A percentile compares a stretch with the other conserved stretches of the same genome.
These are phyloP conservation scores for Caenorhabditis afra DNA, from an alignment of 2,888 invertebrate species.

Conservation along the genomic window DNA sequence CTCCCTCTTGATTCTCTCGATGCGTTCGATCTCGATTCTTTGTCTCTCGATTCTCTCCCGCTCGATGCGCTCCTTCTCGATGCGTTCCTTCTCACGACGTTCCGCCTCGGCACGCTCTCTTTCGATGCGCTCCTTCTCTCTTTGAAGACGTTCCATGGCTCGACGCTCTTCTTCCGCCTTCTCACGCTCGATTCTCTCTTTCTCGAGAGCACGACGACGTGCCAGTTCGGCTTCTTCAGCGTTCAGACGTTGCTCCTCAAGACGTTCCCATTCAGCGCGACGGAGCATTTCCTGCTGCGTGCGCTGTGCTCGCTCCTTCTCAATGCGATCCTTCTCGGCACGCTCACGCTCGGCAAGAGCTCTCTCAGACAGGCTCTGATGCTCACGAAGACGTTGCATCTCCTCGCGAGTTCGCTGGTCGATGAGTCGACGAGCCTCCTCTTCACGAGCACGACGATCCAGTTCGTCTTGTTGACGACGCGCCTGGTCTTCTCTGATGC, in stretches of 20 bases:
- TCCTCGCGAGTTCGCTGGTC: slow-evolving; percentile 76
- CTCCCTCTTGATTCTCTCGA: slow-evolving; percentile 78
- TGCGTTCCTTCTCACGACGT: slow-evolving; percentile 68
- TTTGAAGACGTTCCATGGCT: slow-evolving; percentile 61
- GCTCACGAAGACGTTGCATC: slow-evolving; percentile 72
- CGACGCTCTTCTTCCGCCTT: slow-evolving; percentile 58
- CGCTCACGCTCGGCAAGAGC: slow-evolving; percentile 73
- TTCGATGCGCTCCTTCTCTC: slow-evolving; percentile 70
- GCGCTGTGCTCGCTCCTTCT: slow-evolving; percentile 58
- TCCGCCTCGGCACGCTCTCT: slow-evolving; percentile 74
- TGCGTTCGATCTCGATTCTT: slow-evolving; percentile 76
- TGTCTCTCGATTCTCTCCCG: slow-evolving; percentile 69
- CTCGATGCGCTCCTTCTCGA: slow-evolving; percentile 70
- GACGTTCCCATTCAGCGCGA: slow-evolving; percentile 76
- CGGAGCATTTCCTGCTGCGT: slow-evolving; percentile 66
- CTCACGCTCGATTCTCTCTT: slow-evolving; percentile 71
- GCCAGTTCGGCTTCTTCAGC: slow-evolving; percentile 71
- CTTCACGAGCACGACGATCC: slow-evolving; percentile 70
- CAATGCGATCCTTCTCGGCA: slow-evolving; percentile 72
- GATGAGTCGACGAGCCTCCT: slow-evolving; percentile 74
- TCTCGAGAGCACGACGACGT: slow-evolving; percentile 62
- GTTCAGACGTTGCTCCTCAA: slow-evolving; percentile 71
- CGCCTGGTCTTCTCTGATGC: slow-evolving; percentile 75
- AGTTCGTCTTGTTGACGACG: slow-evolving; percentile 58
- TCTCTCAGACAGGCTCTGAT: slow-evolving; percentile 71